These are phyloP conservation scores for Rostratula benghalensis DNA, from an alignment of 2,113 vertebrate genomes.

Conservation along the genomic window DNA sequence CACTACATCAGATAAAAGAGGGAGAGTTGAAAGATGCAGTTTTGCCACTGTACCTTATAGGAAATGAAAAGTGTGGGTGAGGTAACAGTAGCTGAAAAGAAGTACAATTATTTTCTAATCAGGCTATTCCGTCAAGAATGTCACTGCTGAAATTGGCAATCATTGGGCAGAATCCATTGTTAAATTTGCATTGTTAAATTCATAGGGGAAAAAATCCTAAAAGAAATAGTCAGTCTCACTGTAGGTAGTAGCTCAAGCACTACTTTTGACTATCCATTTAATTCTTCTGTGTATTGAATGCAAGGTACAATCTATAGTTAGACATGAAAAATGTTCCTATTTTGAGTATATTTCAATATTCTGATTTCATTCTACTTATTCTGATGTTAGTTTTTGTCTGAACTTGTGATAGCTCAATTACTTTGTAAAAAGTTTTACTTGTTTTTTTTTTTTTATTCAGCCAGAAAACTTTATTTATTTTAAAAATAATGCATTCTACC, in stretches of 20 bases:
- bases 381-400: neutral
- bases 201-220: conserved; percentile 13
- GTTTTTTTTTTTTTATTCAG: neutral
- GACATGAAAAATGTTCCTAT: conserved; percentile 37
- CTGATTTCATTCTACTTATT: conserved; percentile 41
- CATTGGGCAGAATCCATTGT: conserved; percentile 59
- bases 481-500: neutral
- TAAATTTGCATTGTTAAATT: conserved; percentile 75
- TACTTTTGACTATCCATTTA: conserved; percentile 29
- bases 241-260: conserved; percentile 13
- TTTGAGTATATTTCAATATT: conserved; percentile 52
- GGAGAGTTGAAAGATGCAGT: conserved; percentile 87
- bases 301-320: conserved; percentile 45
- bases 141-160: conserved; percentile 62
- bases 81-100: conserved; percentile 65
- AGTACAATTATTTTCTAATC: conserved; percentile 80
- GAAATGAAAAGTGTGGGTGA: conserved; percentile 84
- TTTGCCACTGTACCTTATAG: conserved; percentile 81
- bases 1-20: conserved; percentile 97
- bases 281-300: conserved; percentile 45
- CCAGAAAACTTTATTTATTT: neutral
- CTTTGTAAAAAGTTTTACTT: conserved; percentile 36
- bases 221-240: conserved; percentile 21
- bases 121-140: conserved; percentile 70
- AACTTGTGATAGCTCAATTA: conserved; percentile 17